A percentile compares a stretch with the other conserved stretches of the same genome.
Conservation (phyloP, 2,888 invertebrate genomes). For the Aporophyla lueneburgensis region DNA sequence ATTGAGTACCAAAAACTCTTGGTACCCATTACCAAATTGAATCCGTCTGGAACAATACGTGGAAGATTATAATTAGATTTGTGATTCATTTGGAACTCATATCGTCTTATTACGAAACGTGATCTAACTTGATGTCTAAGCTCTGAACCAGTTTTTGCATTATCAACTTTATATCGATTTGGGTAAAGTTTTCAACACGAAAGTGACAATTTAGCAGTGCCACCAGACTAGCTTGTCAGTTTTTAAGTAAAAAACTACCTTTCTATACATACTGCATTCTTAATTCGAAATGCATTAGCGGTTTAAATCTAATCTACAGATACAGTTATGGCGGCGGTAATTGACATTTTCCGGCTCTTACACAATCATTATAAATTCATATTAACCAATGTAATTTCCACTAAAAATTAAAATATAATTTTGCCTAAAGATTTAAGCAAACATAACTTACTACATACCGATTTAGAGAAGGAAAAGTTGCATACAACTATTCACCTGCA, state of each 20-base stretch:
- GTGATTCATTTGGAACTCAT: constrained; percentile 12
- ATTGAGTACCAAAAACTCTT: constrained; percentile 40
- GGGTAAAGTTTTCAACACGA: too few relatives aligned
- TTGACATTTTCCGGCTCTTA: neutral
- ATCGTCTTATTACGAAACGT: too few relatives aligned
- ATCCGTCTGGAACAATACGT: constrained; percentile 9
- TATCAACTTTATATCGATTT: too few relatives aligned
- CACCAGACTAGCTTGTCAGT: too few relatives aligned
- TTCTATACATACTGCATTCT: too few relatives aligned
- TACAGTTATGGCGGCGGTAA: neutral
- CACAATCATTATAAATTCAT: neutral
- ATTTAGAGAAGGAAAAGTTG: neutral
- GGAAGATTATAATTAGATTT: constrained; percentile 10
- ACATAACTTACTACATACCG: neutral
- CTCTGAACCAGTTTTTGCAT: too few relatives aligned
- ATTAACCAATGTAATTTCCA: neutral
- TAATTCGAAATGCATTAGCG: too few relatives aligned
- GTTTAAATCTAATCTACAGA: too few relatives aligned
- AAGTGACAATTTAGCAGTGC: too few relatives aligned
- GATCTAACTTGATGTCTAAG: too few relatives aligned
- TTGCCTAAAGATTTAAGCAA: neutral
- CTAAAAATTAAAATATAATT: neutral
- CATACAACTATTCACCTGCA: constrained; percentile 7
- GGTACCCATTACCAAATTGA: constrained; percentile 31
- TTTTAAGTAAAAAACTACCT: too few relatives aligned